These are phyloP conservation scores for Pithys albifrons DNA, from an alignment of 2,113 vertebrate genomes.

Conservation along the genomic window DNA sequence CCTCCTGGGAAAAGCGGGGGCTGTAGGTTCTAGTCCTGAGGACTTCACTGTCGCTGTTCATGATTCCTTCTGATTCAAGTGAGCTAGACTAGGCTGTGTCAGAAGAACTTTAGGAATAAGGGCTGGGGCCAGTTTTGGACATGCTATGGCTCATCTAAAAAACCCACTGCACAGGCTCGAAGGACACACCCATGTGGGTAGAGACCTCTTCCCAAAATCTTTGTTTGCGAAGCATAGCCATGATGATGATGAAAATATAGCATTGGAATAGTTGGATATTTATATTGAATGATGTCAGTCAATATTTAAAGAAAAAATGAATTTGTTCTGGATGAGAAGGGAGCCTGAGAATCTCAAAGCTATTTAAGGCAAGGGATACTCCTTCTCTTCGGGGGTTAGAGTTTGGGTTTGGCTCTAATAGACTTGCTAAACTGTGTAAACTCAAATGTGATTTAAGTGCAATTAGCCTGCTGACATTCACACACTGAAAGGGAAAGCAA, in stretches of 20 bases:
- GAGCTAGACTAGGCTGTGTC: too few relatives aligned
- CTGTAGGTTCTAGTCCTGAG: too few relatives aligned
- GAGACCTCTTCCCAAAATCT: too few relatives aligned
- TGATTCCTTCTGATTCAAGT: too few relatives aligned
- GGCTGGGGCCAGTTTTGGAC: too few relatives aligned
- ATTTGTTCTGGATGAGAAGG: background rate
- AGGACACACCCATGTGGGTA: too few relatives aligned
- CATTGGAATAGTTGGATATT: background rate
- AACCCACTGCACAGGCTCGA: too few relatives aligned
- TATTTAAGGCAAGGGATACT: background rate
- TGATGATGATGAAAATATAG: background rate
- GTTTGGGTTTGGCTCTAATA: slow-evolving; percentile 15
- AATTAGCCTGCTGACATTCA: background rate
- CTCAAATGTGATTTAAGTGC: background rate
- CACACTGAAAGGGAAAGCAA: background rate
- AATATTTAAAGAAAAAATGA: background rate
- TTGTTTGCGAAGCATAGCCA: too few relatives aligned
- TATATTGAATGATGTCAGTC: slow-evolving; percentile 39
- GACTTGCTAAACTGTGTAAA: slow-evolving; percentile 29
- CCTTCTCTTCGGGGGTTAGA: background rate
- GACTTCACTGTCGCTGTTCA: too few relatives aligned
- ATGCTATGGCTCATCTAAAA: too few relatives aligned
- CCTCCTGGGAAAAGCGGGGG: too few relatives aligned
- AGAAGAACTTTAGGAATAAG: too few relatives aligned
- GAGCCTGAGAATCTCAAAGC: background rate